phyloP scores from a whole-genome alignment of 2,888 invertebrate genomes.

The Ramazzottius varieornatus region DNA sequence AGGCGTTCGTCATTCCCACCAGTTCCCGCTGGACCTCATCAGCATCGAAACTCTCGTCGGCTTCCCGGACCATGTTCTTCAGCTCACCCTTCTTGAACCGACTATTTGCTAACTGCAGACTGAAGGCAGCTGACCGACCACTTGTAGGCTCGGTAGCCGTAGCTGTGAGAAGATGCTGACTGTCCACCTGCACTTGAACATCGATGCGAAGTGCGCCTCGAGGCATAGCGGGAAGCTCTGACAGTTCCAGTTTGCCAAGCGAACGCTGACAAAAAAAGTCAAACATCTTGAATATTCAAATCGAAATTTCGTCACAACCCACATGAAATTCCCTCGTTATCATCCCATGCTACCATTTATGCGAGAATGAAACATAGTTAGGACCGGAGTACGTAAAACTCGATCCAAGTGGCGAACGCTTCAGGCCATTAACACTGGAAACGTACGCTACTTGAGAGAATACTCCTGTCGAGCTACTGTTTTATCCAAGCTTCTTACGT shows the following conservation, averaged over 20 bases:
- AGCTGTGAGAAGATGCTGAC: neutral
- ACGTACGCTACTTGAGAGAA: too few species aligned
- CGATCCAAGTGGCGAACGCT: too few species aligned
- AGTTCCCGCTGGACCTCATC: neutral
- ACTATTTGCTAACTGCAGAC: slow-evolving; percentile 16
- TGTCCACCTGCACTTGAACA: neutral
- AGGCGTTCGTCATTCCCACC: neutral
- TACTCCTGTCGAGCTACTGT: too few species aligned
- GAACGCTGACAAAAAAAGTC: slow-evolving; percentile 12
- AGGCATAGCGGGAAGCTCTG: slow-evolving; percentile 21
- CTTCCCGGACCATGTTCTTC: neutral
- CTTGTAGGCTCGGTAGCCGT: neutral
- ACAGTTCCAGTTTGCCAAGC: slow-evolving; percentile 23
- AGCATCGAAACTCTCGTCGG: neutral
- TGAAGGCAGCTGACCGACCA: neutral
- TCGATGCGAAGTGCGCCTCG: neutral
- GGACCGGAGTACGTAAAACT: too few species aligned
- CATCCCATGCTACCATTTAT: too few species aligned
- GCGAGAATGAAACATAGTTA: too few species aligned
- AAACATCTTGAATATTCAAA: too few species aligned
- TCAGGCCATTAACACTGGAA: too few species aligned
- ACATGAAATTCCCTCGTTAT: too few species aligned
- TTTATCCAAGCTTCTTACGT: neutral
- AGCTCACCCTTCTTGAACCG: slow-evolving; percentile 24
- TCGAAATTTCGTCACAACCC: too few species aligned